These are phyloP conservation scores for Chromobotia macracanthus DNA, from an alignment of 2,797 vertebrate species.

Conservation along the genomic window DNA sequence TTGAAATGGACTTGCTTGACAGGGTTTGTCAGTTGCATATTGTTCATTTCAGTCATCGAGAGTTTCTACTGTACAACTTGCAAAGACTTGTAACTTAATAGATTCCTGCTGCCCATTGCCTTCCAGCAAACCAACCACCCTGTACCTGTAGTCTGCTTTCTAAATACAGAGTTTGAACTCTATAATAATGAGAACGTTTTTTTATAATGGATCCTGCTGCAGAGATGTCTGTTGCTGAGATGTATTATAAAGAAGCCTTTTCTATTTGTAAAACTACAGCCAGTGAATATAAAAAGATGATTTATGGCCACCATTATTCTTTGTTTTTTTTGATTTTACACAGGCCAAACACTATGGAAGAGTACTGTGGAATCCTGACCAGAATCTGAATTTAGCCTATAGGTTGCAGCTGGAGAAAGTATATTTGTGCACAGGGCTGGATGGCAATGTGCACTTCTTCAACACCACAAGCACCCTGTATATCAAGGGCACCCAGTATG, in stretches of 20 bases:
- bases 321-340: slow-evolving; percentile 28
- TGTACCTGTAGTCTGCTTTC: slow-evolving; percentile 92
- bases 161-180: slow-evolving; percentile 97
- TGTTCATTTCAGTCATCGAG: slow-evolving; percentile 2
- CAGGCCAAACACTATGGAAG: slow-evolving; percentile 95
- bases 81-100: slow-evolving; percentile 56
- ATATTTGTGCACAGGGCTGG: slow-evolving; percentile 93
- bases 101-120: slow-evolving; percentile 94
- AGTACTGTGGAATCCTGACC: slow-evolving; percentile 96
- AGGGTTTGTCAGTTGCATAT: slow-evolving; percentile 1
- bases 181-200: slow-evolving; percentile 97
- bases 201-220: slow-evolving; percentile 91
- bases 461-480: slow-evolving; percentile 95
- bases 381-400: slow-evolving; percentile 93
- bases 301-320: background rate
- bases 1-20: slow-evolving; percentile 10
- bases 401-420: slow-evolving; percentile 95
- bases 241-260: slow-evolving; percentile 98
- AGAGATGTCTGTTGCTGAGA: slow-evolving; percentile 91
- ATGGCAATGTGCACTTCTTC: slow-evolving; percentile 96
- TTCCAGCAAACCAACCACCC: slow-evolving; percentile 98
- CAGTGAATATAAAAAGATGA: background rate
- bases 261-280: slow-evolving; percentile 84
- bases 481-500: slow-evolving; percentile 94
- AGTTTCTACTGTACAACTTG: background rate